Evolutionary conservation across 2,888 invertebrate species (phyloP).

Genomic region (Xestia sexstrigata): DNA sequence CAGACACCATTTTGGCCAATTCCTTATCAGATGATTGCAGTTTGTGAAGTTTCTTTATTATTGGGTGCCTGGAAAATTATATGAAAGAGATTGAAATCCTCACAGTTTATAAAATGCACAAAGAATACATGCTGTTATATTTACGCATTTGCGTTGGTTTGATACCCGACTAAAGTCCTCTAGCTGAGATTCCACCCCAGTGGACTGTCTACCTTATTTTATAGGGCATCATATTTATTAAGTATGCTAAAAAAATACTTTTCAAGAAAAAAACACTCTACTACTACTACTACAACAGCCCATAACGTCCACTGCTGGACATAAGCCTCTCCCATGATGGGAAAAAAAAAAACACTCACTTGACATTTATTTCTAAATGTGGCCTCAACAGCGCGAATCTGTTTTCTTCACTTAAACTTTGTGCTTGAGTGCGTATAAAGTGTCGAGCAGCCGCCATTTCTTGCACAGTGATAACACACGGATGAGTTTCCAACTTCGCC

Average conservation of each 20-base stretch:
- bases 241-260: background rate
- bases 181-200: background rate
- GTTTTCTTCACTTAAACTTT: conserved; percentile 95
- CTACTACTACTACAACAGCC: too few relatives aligned
- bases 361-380: conserved; percentile 98
- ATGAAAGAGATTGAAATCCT: background rate
- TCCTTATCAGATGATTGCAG: conserved; percentile 94
- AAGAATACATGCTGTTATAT: background rate
- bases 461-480: conserved; percentile 98
- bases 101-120: background rate
- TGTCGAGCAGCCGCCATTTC: conserved; percentile 99
- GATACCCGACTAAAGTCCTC: background rate
- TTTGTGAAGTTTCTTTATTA: conserved; percentile 96
- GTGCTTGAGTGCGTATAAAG: conserved; percentile 97
- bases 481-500: conserved; percentile 96
- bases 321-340: too few relatives aligned
- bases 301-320: too few relatives aligned
- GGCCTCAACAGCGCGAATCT: conserved; percentile 97
- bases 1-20: conserved; percentile 95
- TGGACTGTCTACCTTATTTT: background rate
- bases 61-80: conserved; percentile 93
- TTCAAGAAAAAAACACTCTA: background rate
- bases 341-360: conserved; percentile 89
- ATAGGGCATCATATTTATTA: background rate
- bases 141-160: background rate